Evolutionary conservation across 2,888 invertebrate genomes (phyloP), one percentile per base, ranked within the genome.

Genomic region (Philonicus albiceps): DNA sequence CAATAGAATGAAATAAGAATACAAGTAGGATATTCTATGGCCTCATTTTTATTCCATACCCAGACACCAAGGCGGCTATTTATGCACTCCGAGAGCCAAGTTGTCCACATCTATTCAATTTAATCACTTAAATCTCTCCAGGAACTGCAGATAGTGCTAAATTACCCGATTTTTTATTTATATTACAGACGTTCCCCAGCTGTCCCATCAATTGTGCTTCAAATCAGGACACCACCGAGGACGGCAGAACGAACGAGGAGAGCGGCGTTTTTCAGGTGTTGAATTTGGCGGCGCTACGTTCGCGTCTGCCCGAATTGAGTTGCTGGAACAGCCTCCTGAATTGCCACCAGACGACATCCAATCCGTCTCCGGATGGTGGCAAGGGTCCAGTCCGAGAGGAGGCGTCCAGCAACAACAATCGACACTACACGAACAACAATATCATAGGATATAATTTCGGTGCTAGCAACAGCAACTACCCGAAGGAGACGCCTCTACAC

Each of bases 161-260:
- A 34, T 80, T 30, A 37, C 49, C n/a, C 22, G 53, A 75, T 78
- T 87, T 43, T 13, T 88, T 88, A n/a, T 86, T 89, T 89, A 89
- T 89, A 87, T 93, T 93, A 30, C 94, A 96, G 96, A 95, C 95
- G 90, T 93, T 96, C 87, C 95, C 95, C 90, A 95, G 95, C 93
- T 95, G 95, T 93, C 95, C 95, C 89, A 92, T 92, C 86, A 91
- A 90, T 88, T 92, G 92, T 89, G 90, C 91, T 80, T 90, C 91
- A 89, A 91, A 92, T n/a, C 88, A 88, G 75, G 87, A 87, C 37
- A 72, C 53, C 3, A 30, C 55, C 64, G 78, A 76, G 37, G 76
- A 76, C 49, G 43, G 30, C 37, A 73, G 16, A 16, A 81, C 87
- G 83, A 89, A 84, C 88, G 88, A 75, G 88, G 88, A 88, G 87